Conservation (phyloP, 2,888 invertebrate species). For the Coecobrya sp. region DNA sequence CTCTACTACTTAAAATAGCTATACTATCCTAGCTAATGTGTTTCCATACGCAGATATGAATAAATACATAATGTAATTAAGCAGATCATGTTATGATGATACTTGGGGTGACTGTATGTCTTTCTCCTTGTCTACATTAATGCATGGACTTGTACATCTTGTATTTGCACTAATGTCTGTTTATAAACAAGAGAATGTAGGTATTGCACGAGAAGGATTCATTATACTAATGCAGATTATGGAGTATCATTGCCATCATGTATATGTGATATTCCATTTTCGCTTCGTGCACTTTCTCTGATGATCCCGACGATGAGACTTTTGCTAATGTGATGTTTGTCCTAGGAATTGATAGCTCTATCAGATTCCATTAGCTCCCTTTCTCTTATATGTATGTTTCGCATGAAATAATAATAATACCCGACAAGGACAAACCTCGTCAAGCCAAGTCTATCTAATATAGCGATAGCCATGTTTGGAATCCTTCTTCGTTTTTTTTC, state of each 20-base stretch:
- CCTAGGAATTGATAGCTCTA: slow-evolving; percentile 76
- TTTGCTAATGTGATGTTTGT: slow-evolving; percentile 70
- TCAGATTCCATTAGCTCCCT: slow-evolving; percentile 77
- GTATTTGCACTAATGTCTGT: too few relatives aligned
- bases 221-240: slow-evolving; percentile 41
- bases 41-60: not conserved
- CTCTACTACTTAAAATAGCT: not conserved
- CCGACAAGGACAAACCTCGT: slow-evolving; percentile 19
- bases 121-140: not conserved
- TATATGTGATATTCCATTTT: slow-evolving; percentile 25
- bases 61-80: slow-evolving; percentile 3
- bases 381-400: slow-evolving; percentile 56
- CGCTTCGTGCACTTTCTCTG: not conserved
- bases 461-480: not conserved
- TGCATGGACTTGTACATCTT: not conserved
- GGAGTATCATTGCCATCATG: not conserved
- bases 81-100: not conserved
- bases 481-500: not conserved
- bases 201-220: not conserved
- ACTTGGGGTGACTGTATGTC: not conserved
- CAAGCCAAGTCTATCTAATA: not conserved
- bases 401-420: slow-evolving; percentile 72
- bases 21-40: not conserved
- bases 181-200: too few relatives aligned
- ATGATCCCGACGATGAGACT: slow-evolving; percentile 48